Percentiles rank a stretch among this genome's conserved stretches.
Evolutionary conservation across 2,888 invertebrate genomes (phyloP).

Genomic region (Coronaproctus castanopsis): DNA sequence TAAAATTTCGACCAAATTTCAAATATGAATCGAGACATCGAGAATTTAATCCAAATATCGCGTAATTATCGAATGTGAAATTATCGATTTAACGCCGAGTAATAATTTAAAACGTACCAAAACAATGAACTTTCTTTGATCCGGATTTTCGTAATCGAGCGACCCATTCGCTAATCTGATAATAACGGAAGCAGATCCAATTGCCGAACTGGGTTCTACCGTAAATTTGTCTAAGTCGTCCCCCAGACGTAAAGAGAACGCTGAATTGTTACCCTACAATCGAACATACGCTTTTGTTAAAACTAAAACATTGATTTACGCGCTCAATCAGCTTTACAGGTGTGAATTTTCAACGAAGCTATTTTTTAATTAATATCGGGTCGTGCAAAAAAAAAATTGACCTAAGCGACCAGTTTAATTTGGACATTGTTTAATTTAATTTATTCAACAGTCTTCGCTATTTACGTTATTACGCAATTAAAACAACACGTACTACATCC

Average conservation of each 20-base stretch:
- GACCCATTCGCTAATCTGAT: conserved; percentile 58
- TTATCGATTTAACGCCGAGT: not conserved
- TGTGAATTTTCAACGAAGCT: no score
- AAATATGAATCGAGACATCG: no score
- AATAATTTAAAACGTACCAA: conserved; percentile 42
- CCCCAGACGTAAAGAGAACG: conserved; percentile 54
- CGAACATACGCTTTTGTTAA: conserved; percentile 14
- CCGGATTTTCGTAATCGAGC: conserved; percentile 76
- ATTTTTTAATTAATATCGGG: no score
- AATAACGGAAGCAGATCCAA: conserved; percentile 61
- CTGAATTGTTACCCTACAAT: conserved; percentile 58
- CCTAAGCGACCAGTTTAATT: no score
- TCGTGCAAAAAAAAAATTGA: no score
- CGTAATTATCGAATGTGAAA: not conserved
- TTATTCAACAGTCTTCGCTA: no score
- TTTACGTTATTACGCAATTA: no score
- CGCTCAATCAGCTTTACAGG: no score
- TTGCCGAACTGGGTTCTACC: conserved; percentile 58
- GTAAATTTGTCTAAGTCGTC: conserved; percentile 65
- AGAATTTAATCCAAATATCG: no score
- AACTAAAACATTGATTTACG: no score
- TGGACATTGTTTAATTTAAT: no score
- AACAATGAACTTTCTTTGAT: conserved; percentile 74
- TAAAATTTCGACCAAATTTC: no score
- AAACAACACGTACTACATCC: conserved; percentile 62